A percentile compares a stretch with the other conserved stretches of the same genome.
Conservation (phyloP, 2,113 vertebrate genomes). For the Chascanopsetta lugubris region DNA sequence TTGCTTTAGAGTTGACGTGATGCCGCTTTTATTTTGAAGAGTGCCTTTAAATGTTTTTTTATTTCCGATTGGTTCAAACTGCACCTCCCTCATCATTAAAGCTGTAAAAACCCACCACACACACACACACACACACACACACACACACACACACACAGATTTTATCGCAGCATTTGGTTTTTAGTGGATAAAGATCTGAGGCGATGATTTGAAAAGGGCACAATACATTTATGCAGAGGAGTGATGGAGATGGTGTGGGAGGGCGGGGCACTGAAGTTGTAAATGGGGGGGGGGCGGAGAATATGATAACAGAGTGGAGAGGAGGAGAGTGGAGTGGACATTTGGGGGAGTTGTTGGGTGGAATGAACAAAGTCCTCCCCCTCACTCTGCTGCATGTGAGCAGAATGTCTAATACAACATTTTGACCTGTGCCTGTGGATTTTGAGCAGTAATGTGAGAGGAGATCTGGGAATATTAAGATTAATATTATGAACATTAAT, state of each 20-base stretch:
- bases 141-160: too few relatives aligned
- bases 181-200: slow-evolving; percentile 72
- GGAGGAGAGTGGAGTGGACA: too few relatives aligned
- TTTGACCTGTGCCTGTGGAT: too few relatives aligned
- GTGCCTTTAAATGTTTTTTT: slow-evolving; percentile 8
- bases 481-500: too few relatives aligned
- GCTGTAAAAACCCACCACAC: slow-evolving; percentile 35
- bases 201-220: slow-evolving; percentile 68
- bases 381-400: too few relatives aligned
- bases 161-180: slow-evolving; percentile 64
- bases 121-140: too few relatives aligned
- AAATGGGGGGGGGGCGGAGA: slow-evolving; percentile 32
- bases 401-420: slow-evolving; percentile 72
- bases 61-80: slow-evolving; percentile 20
- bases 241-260: slow-evolving; percentile 61
- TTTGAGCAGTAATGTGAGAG: too few relatives aligned
- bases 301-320: slow-evolving; percentile 46
- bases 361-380: slow-evolving; percentile 69
- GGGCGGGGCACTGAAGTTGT: slow-evolving; percentile 44
- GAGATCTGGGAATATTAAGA: too few relatives aligned
- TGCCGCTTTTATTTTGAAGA: slow-evolving; percentile 16
- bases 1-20: slow-evolving; percentile 12
- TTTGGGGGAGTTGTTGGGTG: too few relatives aligned
- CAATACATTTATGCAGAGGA: slow-evolving; percentile 60
- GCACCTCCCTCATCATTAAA: slow-evolving; percentile 48